Evolutionary conservation across 2,888 invertebrate genomes (phyloP).

Genomic region (Drosophila meridionalis): DNA sequence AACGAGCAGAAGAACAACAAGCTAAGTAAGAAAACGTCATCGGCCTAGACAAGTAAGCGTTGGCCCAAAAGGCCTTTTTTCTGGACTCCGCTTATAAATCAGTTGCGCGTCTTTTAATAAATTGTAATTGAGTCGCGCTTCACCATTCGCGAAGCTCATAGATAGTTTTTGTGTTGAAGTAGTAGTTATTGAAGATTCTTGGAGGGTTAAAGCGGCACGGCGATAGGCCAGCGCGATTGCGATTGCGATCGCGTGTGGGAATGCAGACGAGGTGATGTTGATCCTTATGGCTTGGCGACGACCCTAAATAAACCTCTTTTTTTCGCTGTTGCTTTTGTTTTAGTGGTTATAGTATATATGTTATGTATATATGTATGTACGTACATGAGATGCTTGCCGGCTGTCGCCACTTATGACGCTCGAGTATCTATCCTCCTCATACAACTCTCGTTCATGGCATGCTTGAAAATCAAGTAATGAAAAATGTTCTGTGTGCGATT

Average conservation of each 20-base stretch:
- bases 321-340: conserved; percentile 17
- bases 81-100: conserved; percentile 68
- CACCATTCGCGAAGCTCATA: conserved; percentile 73
- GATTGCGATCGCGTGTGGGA: conserved; percentile 81
- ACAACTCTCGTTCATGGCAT: conserved; percentile 44
- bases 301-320: conserved; percentile 66
- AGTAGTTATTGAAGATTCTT: conserved; percentile 1
- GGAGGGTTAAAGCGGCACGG: conserved; percentile 12
- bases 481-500: conserved; percentile 79
- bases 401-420: conserved; percentile 80
- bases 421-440: conserved; percentile 36
- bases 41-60: conserved; percentile 64
- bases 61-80: conserved; percentile 35
- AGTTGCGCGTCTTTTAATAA: conserved; percentile 79
- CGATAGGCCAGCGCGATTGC: conserved; percentile 42
- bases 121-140: conserved; percentile 82
- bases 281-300: conserved; percentile 69
- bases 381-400: conserved; percentile 81
- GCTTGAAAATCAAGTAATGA: conserved; percentile 80
- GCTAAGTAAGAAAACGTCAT: conserved; percentile 61
- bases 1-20: conserved; percentile 38
- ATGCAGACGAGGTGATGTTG: conserved; percentile 70
- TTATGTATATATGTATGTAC: neutral
- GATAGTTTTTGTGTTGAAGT: conserved; percentile 50
- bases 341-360: conserved; percentile 43